Evolutionary conservation across 2,888 invertebrate genomes (phyloP), one percentile per base, ranked within the genome.

Genomic region (Cephus sareptanus): DNA sequence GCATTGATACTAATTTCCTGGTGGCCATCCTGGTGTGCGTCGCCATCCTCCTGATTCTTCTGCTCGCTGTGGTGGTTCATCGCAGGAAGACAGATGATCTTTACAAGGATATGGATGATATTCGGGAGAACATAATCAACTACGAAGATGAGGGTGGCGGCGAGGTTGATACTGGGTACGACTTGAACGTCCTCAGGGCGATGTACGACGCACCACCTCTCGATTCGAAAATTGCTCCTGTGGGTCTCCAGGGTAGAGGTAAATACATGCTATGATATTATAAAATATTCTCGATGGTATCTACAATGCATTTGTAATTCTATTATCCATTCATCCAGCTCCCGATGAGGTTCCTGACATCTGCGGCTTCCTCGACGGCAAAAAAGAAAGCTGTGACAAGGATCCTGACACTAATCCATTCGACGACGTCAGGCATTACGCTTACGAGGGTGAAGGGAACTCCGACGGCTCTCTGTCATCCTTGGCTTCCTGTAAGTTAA

Each of bases 111-210:
- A 95, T 98, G 84, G 98, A 99, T 88, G 98, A 99, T 89, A 98
- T 98, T 56, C 93, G 99, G 79, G 99, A 99, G 91, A 99, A 98
- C 87, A 98, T 99, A 81, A 97, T 99, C 85, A 97, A 98, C 86
- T 99, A 99, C 89, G 98, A 98, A 89, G 99, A 99, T 88, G 99
- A 99, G 92, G 99, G 99, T 30, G 99, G 99, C 89, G 99, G 99
- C 90, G 98, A 99, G 91, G 98, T 98, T 0, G 99, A 99, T 90
- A 97, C 98, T 1, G 96, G 96, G 1, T 98, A 97, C 92, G 98
- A 98, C 90, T 93, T 98, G 79, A 96, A 96, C 81, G 96, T 97
- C 4, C 93, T 98, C 33, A 90, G 95, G 77, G 93, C 94, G 84
- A 94, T 94, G 92, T 95, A 95, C 79, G 94, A 94, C 80, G 94